Percentiles rank a stretch among this genome's conserved stretches.
Conservation (phyloP, 2,888 invertebrate genomes). For the Galeopsomyia nigrocyanea region DNA sequence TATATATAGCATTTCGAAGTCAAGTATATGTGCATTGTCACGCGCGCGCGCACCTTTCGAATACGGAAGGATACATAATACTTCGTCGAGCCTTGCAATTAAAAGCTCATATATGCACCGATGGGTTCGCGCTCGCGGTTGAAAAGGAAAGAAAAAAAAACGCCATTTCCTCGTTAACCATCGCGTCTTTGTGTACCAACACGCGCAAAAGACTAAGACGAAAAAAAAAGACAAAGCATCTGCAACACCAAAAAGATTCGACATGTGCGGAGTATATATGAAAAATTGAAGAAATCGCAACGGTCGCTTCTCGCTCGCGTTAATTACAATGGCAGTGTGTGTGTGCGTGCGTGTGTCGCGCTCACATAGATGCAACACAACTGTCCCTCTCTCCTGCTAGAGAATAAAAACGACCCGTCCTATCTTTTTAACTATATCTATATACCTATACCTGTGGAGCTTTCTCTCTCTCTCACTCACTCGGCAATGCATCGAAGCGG, state of each 20-base stretch:
- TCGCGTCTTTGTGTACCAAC: too few species aligned
- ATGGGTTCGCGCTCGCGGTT: neutral
- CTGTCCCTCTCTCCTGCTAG: constrained; percentile 1
- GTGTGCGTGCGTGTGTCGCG: too few species aligned
- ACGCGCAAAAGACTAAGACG: neutral
- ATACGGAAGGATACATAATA: constrained; percentile 21
- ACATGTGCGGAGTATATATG: neutral
- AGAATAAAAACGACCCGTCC: too few species aligned
- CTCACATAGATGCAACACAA: constrained; percentile 9
- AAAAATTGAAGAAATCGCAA: neutral
- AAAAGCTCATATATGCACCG: constrained; percentile 29
- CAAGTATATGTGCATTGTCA: neutral
- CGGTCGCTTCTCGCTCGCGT: constrained; percentile 2
- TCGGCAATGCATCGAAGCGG: neutral
- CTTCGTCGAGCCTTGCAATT: constrained; percentile 14
- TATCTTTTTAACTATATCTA: constrained; percentile 4
- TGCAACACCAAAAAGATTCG: too few species aligned
- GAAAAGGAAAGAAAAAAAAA: neutral
- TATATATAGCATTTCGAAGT: too few species aligned
- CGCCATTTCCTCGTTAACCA: too few species aligned
- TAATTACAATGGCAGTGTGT: constrained; percentile 31
- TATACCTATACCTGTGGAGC: neutral
- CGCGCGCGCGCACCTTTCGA: neutral
- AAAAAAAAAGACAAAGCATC: neutral
- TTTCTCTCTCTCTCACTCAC: neutral